phyloP scores from a whole-genome alignment of 2,888 invertebrate genomes.

The Pinctada fucata region DNA sequence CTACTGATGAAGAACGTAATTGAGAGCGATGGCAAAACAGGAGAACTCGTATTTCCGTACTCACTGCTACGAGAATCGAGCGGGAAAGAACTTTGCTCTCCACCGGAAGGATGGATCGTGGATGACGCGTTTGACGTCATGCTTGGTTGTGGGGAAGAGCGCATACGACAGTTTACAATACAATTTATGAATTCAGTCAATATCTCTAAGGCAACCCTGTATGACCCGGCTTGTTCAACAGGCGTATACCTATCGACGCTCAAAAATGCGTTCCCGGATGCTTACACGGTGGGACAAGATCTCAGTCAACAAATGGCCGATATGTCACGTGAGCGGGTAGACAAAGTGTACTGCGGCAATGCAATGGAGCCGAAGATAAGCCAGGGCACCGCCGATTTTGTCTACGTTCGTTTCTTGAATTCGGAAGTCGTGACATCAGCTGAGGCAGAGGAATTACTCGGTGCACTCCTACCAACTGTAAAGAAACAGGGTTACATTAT shows the following conservation, averaged over 20 bases:
- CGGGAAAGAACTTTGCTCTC: conserved; percentile 53
- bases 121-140: conserved; percentile 57
- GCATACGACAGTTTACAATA: conserved; percentile 53
- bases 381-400: conserved; percentile 53
- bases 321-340: conserved; percentile 51
- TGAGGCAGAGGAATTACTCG: conserved; percentile 51
- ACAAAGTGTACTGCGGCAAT: conserved; percentile 60
- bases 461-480: conserved; percentile 51
- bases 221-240: conserved; percentile 60
- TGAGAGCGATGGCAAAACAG: conserved; percentile 18
- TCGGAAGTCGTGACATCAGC: conserved; percentile 57
- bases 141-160: conserved; percentile 57
- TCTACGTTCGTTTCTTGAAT: conserved; percentile 56
- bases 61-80: conserved; percentile 52
- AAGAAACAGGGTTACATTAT: conserved; percentile 51
- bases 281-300: conserved; percentile 60
- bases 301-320: conserved; percentile 58
- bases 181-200: conserved; percentile 42
- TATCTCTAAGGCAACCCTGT: conserved; percentile 44
- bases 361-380: conserved; percentile 53
- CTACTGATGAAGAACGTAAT: conserved; percentile 47
- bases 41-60: conserved; percentile 55
- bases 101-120: conserved; percentile 57
- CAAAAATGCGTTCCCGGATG: conserved; percentile 53
- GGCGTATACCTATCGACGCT: conserved; percentile 57